These are phyloP conservation scores for Belgica antarctica DNA, from an alignment of 2,888 invertebrate species.

Conservation along the genomic window DNA sequence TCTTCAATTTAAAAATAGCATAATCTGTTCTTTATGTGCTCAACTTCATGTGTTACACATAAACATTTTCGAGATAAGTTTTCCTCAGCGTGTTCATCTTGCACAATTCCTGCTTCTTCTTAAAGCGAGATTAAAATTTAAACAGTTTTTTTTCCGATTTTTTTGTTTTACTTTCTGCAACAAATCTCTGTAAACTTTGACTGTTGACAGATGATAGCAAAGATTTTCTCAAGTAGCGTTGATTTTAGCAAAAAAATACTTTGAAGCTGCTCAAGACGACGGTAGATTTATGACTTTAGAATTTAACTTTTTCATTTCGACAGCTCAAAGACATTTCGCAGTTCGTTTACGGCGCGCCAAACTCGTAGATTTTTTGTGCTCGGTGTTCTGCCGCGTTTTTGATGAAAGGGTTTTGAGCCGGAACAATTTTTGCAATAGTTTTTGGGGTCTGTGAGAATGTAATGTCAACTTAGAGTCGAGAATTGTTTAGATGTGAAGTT, in stretches of 20 bases:
- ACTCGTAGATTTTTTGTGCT: not conserved
- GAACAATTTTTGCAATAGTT: not conserved
- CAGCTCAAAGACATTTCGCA: not conserved
- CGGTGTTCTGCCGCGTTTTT: not conserved
- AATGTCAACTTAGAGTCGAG: too few species aligned
- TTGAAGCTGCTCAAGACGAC: too few species aligned
- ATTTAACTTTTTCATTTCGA: not conserved
- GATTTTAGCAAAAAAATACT: too few species aligned
- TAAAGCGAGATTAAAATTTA: not conserved
- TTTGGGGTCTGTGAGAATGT: too few species aligned
- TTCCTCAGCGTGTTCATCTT: conserved; percentile 12
- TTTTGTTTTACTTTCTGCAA: too few species aligned
- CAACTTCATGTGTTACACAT: conserved; percentile 17
- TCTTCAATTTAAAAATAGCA: conserved; percentile 30
- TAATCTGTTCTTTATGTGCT: conserved; percentile 4
- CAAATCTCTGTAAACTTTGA: not conserved
- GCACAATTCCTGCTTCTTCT: conserved; percentile 31
- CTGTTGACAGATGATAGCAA: too few species aligned
- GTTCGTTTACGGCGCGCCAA: not conserved
- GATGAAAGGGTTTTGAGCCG: not conserved
- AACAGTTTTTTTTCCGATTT: not conserved
- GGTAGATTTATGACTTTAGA: too few species aligned
- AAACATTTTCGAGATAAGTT: conserved; percentile 23
- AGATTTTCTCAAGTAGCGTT: too few species aligned
- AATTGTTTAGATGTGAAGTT: too few species aligned